phyloP scores from a whole-genome alignment of 1,140 invertebrate species.

The Papilio helenus region DNA sequence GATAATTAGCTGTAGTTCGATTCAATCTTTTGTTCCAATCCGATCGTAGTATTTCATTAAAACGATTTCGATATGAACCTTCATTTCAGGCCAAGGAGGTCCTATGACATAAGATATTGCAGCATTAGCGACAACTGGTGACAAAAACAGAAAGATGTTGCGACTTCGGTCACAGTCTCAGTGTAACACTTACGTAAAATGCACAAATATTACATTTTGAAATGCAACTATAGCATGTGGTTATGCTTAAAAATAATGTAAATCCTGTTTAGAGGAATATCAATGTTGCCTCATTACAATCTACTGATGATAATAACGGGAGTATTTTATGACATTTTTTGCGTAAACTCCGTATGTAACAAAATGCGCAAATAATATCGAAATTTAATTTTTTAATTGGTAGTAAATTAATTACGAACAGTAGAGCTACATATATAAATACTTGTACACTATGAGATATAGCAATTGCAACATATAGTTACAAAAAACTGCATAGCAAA shows the following conservation, averaged over 20 bases:
- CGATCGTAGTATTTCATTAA: no score
- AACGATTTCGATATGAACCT: background rate
- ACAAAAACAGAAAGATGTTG: constrained; percentile 9
- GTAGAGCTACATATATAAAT: no score
- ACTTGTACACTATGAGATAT: background rate
- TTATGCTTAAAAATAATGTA: background rate
- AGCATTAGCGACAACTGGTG: background rate
- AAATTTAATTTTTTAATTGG: no score
- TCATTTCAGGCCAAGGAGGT: no score
- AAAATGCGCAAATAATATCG: no score
- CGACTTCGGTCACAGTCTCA: background rate
- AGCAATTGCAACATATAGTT: background rate
- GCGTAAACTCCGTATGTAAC: no score
- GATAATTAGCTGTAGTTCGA: no score
- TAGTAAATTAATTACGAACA: no score
- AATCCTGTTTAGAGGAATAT: background rate
- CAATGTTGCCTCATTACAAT: no score
- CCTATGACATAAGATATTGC: background rate
- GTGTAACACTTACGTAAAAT: background rate
- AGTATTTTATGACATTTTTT: no score
- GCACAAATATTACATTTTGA: background rate
- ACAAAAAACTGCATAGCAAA: constrained; percentile 18
- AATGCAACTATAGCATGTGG: background rate
- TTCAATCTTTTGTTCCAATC: no score
- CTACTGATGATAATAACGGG: no score